phyloP scores from a whole-genome alignment of 2,888 invertebrate species.

The Drosophila bunnanda region DNA sequence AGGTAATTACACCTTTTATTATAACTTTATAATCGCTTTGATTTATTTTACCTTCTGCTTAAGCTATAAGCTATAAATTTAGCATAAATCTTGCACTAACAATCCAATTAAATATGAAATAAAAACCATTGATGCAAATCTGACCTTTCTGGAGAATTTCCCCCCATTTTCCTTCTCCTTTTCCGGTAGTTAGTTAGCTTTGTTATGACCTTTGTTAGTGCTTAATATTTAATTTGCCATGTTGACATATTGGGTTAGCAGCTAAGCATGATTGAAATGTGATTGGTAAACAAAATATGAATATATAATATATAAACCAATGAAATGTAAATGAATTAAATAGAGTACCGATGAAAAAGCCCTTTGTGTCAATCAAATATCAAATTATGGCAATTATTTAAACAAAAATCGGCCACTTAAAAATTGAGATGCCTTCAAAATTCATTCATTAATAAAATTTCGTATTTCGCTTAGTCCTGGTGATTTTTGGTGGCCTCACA shows the following conservation, averaged over 20 bases:
- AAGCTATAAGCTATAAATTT: background rate
- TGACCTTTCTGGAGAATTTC: background rate
- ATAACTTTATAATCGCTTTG: background rate
- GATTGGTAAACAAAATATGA: constrained; percentile 5
- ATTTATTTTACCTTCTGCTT: background rate
- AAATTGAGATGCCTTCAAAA: constrained; percentile 6
- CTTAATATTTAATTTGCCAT: background rate
- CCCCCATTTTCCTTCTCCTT: background rate
- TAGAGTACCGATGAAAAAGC: background rate
- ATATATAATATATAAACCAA: background rate
- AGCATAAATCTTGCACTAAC: background rate
- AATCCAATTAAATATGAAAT: background rate
- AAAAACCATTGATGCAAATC: background rate
- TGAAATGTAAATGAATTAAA: constrained; percentile 4
- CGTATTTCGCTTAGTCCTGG: background rate
- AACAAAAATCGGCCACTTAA: background rate
- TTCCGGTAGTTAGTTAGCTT: background rate
- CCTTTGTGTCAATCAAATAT: constrained; percentile 8
- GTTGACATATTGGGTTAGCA: constrained; percentile 3
- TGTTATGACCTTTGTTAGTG: background rate
- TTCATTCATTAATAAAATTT: constrained; percentile 14
- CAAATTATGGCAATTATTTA: background rate
- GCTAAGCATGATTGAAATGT: background rate
- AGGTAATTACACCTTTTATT: too few relatives aligned
- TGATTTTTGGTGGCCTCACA: constrained; percentile 5